Evolutionary conservation across 2,113 vertebrate species (phyloP), one percentile per base, ranked within the genome.

Genomic region (Coregonus clupeaformis): DNA sequence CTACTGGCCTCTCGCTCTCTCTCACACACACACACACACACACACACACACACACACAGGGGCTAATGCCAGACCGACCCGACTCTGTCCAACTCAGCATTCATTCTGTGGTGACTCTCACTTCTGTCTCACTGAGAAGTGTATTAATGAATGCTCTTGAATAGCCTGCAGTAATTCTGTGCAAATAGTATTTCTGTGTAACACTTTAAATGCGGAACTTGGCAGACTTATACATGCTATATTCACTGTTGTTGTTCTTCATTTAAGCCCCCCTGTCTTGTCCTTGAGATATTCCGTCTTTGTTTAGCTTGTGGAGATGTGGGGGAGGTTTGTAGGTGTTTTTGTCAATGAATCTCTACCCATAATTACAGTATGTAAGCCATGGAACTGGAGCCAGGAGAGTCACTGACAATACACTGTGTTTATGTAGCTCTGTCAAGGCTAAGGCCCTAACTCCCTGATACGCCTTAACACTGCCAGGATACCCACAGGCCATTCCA

Each of bases 11-110:
- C 49, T 1, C 16, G 1, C 12, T 4, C 47, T 49, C 47, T 49
- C 83, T n/a, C n/a, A n/a, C n/a, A n/a, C n/a, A n/a, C n/a, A n/a
- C n/a, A n/a, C n/a, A n/a, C n/a, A n/a, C n/a, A n/a, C n/a, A n/a
- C n/a, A n/a, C n/a, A n/a, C 79, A 74, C 64, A 80, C 89, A 91
- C 89, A 74, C 87, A 77, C 36, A 6, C 36, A 47, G 36, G 36
- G 78, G 72, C 75, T 69, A 80, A 78, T 86, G 89, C 85, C 87
- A 89, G 81, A 86, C 85, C 86, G 77, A 81, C 82, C 84, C 77
- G 36, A 72, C 22, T 27, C 36, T 0, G 74, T 89, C 88, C 89
- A 86, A 70, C 66, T 86, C 84, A 68, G 71, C 67, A 25, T 76
- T 84, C 67, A 29, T 76, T 84, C 81, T 87, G 86, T 30, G 81